Percentiles rank a stretch among this genome's conserved stretches.
These are phyloP conservation scores for Montipora capitata DNA, from an alignment of 92 coral and sea anemone genomes.

Conservation along the genomic window DNA sequence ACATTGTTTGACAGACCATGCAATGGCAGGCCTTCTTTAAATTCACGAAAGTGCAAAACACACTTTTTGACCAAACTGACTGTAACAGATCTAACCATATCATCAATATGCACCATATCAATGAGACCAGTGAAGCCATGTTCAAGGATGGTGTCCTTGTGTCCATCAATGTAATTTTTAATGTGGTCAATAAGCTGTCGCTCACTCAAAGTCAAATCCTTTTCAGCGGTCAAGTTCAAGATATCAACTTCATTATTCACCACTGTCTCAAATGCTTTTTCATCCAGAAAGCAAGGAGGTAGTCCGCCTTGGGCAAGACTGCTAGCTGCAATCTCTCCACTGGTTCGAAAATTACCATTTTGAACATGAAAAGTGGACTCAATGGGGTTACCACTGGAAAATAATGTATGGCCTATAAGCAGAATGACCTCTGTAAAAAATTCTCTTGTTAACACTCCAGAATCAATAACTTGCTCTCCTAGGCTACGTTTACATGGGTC, in stretches of 20 bases:
- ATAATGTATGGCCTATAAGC: too few relatives aligned
- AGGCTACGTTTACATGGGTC: too few relatives aligned
- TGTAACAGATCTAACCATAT: conserved; percentile 68
- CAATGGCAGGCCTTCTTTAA: too few relatives aligned
- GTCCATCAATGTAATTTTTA: conserved; percentile 38
- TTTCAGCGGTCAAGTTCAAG: conserved; percentile 34
- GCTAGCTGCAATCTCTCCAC: too few relatives aligned
- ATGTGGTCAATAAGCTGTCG: conserved; percentile 32
- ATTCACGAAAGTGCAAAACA: too few relatives aligned
- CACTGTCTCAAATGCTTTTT: conserved; percentile 63
- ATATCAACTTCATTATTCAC: conserved; percentile 52
- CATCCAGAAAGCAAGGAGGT: conserved; percentile 64
- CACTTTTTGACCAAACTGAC: conserved; percentile 33
- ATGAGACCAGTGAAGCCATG: conserved; percentile 78
- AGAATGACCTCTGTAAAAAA: too few relatives aligned
- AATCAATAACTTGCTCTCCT: too few relatives aligned
- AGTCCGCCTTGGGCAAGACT: conserved; percentile 72
- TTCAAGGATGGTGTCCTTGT: conserved; percentile 56
- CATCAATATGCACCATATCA: conserved; percentile 42
- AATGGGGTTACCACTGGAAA: too few relatives aligned
- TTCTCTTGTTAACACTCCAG: too few relatives aligned
- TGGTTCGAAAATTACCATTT: too few relatives aligned
- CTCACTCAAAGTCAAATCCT: conserved; percentile 45
- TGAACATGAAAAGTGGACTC: too few relatives aligned
- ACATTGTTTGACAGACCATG: neutral